A percentile compares a stretch with the other conserved stretches of the same genome.
Conservation (phyloP, 2,888 invertebrate genomes). For the Philereme transversata region DNA sequence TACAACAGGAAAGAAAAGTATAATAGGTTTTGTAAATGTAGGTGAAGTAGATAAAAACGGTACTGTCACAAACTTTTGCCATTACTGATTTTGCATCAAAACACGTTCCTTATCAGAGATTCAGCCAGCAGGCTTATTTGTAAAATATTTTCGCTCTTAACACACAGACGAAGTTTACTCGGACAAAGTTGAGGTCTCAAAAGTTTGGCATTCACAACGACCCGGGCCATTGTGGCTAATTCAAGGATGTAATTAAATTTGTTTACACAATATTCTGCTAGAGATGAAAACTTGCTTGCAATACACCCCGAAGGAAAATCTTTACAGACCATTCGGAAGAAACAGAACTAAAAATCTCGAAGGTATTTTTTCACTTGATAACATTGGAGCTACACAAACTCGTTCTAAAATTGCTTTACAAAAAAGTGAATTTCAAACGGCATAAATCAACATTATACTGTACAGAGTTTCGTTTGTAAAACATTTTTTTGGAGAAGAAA, state of each 20-base stretch:
- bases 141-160: conserved; percentile 62
- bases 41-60: not conserved
- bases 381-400: conserved; percentile 40
- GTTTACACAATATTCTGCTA: conserved; percentile 74
- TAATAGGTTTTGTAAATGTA: not conserved
- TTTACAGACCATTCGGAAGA: conserved; percentile 38
- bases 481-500: conserved; percentile 62
- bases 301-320: conserved; percentile 46
- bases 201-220: conserved; percentile 72
- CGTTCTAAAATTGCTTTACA: conserved; percentile 53
- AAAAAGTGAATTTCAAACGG: conserved; percentile 61
- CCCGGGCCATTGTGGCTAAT: conserved; percentile 77
- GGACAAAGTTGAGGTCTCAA: conserved; percentile 68
- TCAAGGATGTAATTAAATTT: conserved; percentile 79
- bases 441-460: conserved; percentile 66
- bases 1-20: too few species aligned
- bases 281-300: conserved; percentile 61
- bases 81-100: conserved; percentile 25
- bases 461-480: conserved; percentile 66
- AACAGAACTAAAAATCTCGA: conserved; percentile 28
- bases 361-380: conserved; percentile 28
- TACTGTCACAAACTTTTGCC: conserved; percentile 21
- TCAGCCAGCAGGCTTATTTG: conserved; percentile 55
- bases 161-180: conserved; percentile 59
- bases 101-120: conserved; percentile 53